Conservation (phyloP, 2,113 vertebrate genomes). For the Chrysochloris asiatica region DNA sequence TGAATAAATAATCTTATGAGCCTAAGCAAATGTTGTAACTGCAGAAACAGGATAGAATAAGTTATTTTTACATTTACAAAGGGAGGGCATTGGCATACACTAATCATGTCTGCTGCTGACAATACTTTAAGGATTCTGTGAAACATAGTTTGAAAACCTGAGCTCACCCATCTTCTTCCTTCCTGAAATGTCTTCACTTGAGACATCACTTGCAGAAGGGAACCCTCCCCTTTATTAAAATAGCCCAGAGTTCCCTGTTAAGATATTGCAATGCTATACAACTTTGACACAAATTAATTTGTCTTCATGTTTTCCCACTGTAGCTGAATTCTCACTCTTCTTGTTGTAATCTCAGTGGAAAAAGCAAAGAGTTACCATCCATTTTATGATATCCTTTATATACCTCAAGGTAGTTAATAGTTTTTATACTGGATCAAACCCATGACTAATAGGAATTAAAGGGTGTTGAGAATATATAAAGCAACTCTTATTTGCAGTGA, state of each 20-base stretch:
- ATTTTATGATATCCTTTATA: not conserved
- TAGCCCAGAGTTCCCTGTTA: not conserved
- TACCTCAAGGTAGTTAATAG: not conserved
- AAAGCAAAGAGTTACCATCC: not conserved
- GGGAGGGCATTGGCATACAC: not conserved
- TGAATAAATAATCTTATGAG: not conserved
- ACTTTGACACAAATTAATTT: accelerated
- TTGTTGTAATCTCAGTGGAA: not conserved
- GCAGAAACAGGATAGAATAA: not conserved
- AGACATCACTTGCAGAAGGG: not conserved
- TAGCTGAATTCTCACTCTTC: not conserved
- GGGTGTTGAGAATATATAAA: not conserved
- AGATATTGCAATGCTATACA: accelerated
- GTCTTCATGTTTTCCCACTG: not conserved
- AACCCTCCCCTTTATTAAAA: not conserved
- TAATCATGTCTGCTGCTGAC: not conserved
- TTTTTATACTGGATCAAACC: slow-evolving; percentile 6
- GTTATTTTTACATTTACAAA: not conserved
- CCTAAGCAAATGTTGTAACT: not conserved
- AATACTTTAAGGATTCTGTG: not conserved
- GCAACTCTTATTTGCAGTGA: slow-evolving; percentile 25
- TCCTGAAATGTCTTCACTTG: not conserved
- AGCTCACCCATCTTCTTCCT: not conserved
- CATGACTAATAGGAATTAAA: slow-evolving; percentile 12
- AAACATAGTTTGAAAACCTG: not conserved